A percentile compares a stretch with the other conserved stretches of the same genome.
phyloP scores from a whole-genome alignment of 2,888 invertebrate genomes.

The Zhengitettix transpicula region DNA sequence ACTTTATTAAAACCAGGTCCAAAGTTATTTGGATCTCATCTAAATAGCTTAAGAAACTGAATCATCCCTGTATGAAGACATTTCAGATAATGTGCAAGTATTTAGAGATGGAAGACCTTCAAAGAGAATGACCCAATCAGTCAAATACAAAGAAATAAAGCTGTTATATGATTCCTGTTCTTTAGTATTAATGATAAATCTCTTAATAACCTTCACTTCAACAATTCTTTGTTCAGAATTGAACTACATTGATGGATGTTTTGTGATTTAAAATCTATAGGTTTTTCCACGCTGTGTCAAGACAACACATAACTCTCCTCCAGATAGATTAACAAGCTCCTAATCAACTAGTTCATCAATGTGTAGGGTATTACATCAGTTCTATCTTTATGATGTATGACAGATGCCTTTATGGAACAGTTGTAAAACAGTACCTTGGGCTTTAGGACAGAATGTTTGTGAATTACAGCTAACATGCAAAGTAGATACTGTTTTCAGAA shows the following conservation, averaged over 20 bases:
- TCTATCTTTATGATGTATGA: conserved; percentile 94
- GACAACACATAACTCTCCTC: conserved; percentile 96
- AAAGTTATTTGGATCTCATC: too few relatives aligned
- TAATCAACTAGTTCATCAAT: conserved; percentile 96
- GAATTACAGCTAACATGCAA: conserved; percentile 99
- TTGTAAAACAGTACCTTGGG: conserved; percentile 86
- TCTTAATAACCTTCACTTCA: conserved; percentile 96
- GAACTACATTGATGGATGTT: conserved; percentile 96
- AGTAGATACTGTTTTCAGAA: conserved; percentile 60
- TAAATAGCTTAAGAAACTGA: too few relatives aligned
- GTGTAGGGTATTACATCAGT: conserved; percentile 95
- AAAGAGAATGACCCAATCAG: too few relatives aligned
- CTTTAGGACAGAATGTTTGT: conserved; percentile 97
- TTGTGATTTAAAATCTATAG: conserved; percentile 96
- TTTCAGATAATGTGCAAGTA: too few relatives aligned
- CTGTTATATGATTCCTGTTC: conserved; percentile 99
- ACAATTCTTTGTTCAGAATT: conserved; percentile 99
- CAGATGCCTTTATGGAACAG: conserved; percentile 92
- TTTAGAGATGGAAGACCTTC: too few relatives aligned
- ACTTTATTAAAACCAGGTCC: too few relatives aligned
- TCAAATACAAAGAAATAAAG: too few relatives aligned
- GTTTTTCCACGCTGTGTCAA: conserved; percentile 92
- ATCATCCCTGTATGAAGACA: too few relatives aligned
- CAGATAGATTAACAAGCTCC: conserved; percentile 93
- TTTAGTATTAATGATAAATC: conserved; percentile 99